These are phyloP conservation scores for Holcopasites calliopsidis DNA, from an alignment of 1,140 invertebrate species.

Conservation along the genomic window DNA sequence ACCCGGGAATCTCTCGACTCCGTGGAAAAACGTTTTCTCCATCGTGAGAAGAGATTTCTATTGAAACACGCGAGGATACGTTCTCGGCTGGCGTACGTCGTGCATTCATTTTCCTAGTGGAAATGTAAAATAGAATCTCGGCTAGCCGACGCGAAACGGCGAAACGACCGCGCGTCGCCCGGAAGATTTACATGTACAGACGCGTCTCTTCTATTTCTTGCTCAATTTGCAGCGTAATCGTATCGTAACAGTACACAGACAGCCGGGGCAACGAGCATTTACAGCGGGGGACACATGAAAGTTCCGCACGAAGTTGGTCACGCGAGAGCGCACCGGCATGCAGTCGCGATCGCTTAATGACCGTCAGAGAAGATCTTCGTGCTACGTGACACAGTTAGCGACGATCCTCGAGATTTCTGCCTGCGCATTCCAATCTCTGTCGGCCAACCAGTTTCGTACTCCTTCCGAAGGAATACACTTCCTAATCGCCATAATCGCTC, in stretches of 20 bases:
- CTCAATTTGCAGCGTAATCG: constrained; percentile 28
- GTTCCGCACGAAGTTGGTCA: constrained; percentile 60
- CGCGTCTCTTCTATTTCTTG: constrained; percentile 30
- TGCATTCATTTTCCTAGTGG: background rate
- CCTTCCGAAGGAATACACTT: background rate
- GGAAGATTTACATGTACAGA: constrained; percentile 17
- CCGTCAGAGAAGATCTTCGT: constrained; percentile 45
- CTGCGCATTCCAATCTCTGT: background rate
- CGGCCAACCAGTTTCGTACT: background rate
- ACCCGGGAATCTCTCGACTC: background rate
- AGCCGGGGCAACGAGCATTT: constrained; percentile 36
- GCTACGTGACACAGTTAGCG: constrained; percentile 53
- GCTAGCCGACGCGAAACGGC: too few species aligned
- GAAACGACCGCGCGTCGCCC: background rate
- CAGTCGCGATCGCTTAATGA: constrained; percentile 54
- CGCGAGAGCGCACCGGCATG: constrained; percentile 40
- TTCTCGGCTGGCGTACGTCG: too few species aligned
- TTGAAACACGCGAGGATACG: too few species aligned
- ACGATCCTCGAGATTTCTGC: constrained; percentile 20
- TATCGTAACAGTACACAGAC: constrained; percentile 31
- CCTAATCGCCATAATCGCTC: background rate
- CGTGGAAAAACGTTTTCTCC: background rate
- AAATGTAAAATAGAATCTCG: background rate
- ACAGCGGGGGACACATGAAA: constrained; percentile 45
- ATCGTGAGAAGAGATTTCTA: constrained; percentile 29